A percentile compares a stretch with the other conserved stretches of the same genome.
phyloP scores from a whole-genome alignment of 1,140 invertebrate species.

The Drosophila lacertosa region DNA sequence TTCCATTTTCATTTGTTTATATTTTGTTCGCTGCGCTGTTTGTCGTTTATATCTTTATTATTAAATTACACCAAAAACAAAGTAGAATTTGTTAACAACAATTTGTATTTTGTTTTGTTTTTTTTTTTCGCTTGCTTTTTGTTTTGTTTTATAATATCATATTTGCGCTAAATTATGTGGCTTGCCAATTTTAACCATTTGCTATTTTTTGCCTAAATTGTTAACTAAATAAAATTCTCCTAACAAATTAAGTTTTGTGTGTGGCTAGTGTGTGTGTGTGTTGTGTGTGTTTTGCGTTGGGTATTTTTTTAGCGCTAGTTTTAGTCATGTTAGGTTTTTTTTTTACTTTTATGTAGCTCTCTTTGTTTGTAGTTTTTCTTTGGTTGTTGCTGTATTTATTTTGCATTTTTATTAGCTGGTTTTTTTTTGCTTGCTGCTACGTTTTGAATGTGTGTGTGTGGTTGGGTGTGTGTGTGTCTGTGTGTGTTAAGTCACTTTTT shows the following conservation, averaged over 20 bases:
- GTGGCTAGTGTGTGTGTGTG: constrained; percentile 35
- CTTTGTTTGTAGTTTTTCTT: constrained; percentile 57
- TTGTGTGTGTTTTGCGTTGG: constrained; percentile 60
- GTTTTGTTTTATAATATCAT: constrained; percentile 52
- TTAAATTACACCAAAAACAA: constrained; percentile 61
- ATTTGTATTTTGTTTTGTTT: constrained; percentile 38
- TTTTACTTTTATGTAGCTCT: constrained; percentile 62
- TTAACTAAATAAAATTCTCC: constrained; percentile 70
- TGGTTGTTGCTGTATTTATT: constrained; percentile 80
- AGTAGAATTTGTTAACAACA: constrained; percentile 61
- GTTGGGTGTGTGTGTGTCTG: constrained; percentile 42
- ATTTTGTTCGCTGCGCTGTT: constrained; percentile 78
- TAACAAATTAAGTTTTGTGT: constrained; percentile 61
- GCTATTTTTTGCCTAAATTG: constrained; percentile 63
- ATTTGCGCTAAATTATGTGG: constrained; percentile 69
- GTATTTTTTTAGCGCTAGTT: constrained; percentile 56
- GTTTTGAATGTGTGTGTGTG: constrained; percentile 16
- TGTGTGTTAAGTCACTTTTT: constrained; percentile 49
- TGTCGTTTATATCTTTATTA: constrained; percentile 72
- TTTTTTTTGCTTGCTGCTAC: constrained; percentile 62
- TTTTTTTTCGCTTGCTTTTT: constrained; percentile 25
- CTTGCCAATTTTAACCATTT: constrained; percentile 64
- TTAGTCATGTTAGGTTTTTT: constrained; percentile 43
- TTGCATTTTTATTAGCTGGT: constrained; percentile 57
- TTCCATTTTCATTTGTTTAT: constrained; percentile 50